Evolutionary conservation across 2,113 vertebrate genomes (phyloP).

Genomic region (Psittacara wagleri): DNA sequence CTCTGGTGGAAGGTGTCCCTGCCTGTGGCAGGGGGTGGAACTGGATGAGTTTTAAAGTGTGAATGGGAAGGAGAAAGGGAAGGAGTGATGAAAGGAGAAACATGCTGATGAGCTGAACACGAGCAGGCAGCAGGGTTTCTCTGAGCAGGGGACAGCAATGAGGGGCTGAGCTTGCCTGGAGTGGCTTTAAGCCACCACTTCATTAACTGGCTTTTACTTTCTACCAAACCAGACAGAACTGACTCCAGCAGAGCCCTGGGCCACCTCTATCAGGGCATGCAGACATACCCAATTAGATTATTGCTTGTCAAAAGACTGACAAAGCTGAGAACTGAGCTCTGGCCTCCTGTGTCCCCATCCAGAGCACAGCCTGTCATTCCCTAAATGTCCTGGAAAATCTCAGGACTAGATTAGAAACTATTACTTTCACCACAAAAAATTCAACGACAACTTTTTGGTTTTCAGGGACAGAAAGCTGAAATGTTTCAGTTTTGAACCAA

Average conservation of each 20-base stretch:
- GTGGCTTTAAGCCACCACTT: background rate
- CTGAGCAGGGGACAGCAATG: background rate
- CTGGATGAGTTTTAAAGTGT: background rate
- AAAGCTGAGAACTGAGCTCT: background rate
- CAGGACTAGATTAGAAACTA: slow-evolving; percentile 61
- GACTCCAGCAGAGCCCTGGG: background rate
- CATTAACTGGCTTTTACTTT: background rate
- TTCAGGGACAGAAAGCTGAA: slow-evolving; percentile 46
- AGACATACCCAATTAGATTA: background rate
- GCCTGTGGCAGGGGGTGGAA: background rate
- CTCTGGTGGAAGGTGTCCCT: background rate
- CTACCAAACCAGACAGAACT: background rate
- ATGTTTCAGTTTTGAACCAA: slow-evolving; percentile 5
- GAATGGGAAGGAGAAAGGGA: background rate
- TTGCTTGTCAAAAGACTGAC: background rate
- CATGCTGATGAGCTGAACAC: rapidly evolving
- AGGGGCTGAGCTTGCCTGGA: background rate
- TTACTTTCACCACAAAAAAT: slow-evolving; percentile 60
- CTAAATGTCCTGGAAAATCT: slow-evolving; percentile 62
- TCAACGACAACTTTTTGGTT: slow-evolving; percentile 51
- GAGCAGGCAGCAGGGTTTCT: background rate
- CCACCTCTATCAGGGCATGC: background rate
- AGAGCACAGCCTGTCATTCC: slow-evolving; percentile 2
- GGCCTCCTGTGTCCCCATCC: background rate
- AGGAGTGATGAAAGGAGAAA: background rate